Percentiles rank a stretch among this genome's conserved stretches.
Evolutionary conservation across 2,888 invertebrate genomes (phyloP).

Genomic region (Ectemnius lituratus): DNA sequence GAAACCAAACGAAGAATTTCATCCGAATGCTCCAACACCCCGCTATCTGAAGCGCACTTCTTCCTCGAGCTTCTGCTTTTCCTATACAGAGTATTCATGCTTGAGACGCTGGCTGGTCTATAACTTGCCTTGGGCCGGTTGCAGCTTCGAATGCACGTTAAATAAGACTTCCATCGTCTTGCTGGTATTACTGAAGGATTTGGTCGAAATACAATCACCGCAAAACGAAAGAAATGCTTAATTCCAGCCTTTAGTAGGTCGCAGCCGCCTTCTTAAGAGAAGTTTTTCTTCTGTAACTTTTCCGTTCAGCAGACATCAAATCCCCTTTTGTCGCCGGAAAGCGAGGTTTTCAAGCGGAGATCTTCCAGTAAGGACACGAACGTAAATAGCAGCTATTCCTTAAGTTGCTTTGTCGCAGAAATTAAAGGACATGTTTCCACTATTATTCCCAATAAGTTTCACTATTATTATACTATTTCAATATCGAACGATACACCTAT

Average conservation of each 20-base stretch:
- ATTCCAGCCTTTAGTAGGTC: constrained; percentile 28
- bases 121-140: constrained; percentile 59
- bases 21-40: constrained; percentile 43
- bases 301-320: constrained; percentile 28
- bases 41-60: constrained; percentile 20
- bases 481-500: too few relatives aligned
- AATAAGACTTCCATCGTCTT: constrained; percentile 56
- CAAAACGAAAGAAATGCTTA: constrained; percentile 34
- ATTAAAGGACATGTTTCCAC: too few relatives aligned
- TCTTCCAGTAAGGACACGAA: not conserved
- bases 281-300: constrained; percentile 20
- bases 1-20: constrained; percentile 50
- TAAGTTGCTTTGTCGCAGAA: too few relatives aligned
- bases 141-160: constrained; percentile 50
- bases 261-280: constrained; percentile 15
- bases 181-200: constrained; percentile 29
- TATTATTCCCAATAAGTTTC: too few relatives aligned
- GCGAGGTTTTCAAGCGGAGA: not conserved
- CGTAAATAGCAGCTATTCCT: constrained; percentile 5
- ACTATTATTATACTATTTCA: too few relatives aligned
- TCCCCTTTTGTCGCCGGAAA: not conserved
- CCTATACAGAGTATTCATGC: constrained; percentile 17
- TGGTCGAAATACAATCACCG: constrained; percentile 14
- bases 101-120: constrained; percentile 14
- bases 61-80: constrained; percentile 13